Evolutionary conservation across 1,140 invertebrate species (phyloP), one percentile per base, ranked within the genome.

Genomic region (Pemphigus obesinymphae): DNA sequence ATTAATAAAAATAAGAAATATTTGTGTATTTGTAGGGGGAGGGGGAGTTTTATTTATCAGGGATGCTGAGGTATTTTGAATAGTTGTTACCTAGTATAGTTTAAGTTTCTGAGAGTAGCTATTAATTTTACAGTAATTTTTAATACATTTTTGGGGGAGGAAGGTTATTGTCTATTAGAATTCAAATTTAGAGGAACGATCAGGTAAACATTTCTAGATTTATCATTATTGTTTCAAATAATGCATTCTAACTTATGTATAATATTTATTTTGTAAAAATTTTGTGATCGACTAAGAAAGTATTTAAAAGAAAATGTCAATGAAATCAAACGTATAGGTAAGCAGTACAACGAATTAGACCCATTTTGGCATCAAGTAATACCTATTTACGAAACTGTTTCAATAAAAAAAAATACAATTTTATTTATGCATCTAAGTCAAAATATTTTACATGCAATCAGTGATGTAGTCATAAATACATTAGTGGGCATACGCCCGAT

Each of bases 341-440:
- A 88, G 6, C 84, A 87, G 37, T 66, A 81, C n/a, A 82, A 83
- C 23, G n/a, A 78, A 23, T 82, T n/a, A 11, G 90, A 93, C 85
- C 88, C 91, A n/a, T 94, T 91, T 86, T 95, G 94, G 94, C 91
- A 94, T 86, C 93, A 95, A 87, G 93, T 94, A 87, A 88, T 31
- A 37, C 1, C 17, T 37, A 31, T 26, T 11, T 7, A 68, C 17
- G 50, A 43, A 37, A 80, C 13, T 15, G 6, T 81, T 63, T 63
- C 0, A 0, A 20, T 29, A 29, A 75, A 73, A 13, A 0, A 31
- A 26, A 31, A 53, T 45, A 34, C 20, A 34, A 20, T 55, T 66
- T 11, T 70, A 75, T 83, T 85, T 72, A 85, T 45, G n/a, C 85
- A 83, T 17, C 11, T 86, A 93, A 90, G 89, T 93, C 58, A 89